These are phyloP conservation scores for Dermatemys mawii DNA, from an alignment of 2,113 vertebrate genomes.

Conservation along the genomic window DNA sequence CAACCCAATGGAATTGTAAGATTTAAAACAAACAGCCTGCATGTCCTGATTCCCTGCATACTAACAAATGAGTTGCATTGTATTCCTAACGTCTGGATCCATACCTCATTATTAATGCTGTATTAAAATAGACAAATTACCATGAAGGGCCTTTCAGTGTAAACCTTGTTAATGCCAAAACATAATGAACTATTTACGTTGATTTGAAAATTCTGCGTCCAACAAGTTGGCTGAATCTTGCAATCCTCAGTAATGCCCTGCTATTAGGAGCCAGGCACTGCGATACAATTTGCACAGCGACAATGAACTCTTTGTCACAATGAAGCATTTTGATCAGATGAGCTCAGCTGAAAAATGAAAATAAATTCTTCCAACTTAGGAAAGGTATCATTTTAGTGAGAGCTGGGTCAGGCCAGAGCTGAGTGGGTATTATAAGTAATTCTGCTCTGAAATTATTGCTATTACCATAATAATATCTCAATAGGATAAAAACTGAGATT, in stretches of 20 bases:
- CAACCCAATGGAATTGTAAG: background rate
- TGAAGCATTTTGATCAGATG: slow-evolving; percentile 82
- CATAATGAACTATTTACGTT: slow-evolving; percentile 13
- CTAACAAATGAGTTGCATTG: background rate
- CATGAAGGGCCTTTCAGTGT: background rate
- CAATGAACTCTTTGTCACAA: slow-evolving; percentile 80
- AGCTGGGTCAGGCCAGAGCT: slow-evolving; percentile 78
- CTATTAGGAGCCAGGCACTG: no score
- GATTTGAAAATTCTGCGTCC: slow-evolving; percentile 18
- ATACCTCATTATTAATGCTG: background rate
- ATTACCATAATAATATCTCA: slow-evolving; percentile 80
- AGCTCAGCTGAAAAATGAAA: slow-evolving; percentile 80
- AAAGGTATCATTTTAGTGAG: slow-evolving; percentile 76
- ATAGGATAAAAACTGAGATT: slow-evolving; percentile 80
- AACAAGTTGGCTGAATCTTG: background rate
- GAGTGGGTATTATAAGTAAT: slow-evolving; percentile 79
- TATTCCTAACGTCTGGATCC: background rate
- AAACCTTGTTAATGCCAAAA: background rate
- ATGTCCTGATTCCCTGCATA: rapidly evolving
- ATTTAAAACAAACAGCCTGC: background rate
- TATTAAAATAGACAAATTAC: slow-evolving; percentile 11
- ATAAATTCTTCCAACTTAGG: slow-evolving; percentile 81
- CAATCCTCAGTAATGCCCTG: no score
- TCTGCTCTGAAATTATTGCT: slow-evolving; percentile 80
- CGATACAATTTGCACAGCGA: slow-evolving; percentile 72